Percentiles rank a stretch among this genome's conserved stretches.
Conservation (phyloP, 2,797 vertebrate species). For the Sebastes elongatus region DNA sequence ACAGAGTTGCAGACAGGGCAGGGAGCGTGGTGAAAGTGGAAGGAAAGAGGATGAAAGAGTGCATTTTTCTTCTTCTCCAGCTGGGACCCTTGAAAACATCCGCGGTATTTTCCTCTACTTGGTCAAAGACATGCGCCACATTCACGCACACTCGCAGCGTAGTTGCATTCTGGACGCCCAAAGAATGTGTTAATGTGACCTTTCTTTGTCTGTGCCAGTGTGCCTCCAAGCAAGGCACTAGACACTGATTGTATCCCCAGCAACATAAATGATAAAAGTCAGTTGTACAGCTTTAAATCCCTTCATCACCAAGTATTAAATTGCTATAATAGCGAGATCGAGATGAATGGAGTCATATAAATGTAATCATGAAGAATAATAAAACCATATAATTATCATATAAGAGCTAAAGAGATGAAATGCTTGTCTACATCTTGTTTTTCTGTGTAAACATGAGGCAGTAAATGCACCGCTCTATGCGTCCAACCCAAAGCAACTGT, state of each 20-base stretch:
- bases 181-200: constrained; percentile 60
- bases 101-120: constrained; percentile 66
- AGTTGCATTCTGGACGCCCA: constrained; percentile 22
- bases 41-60: constrained; percentile 66
- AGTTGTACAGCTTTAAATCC: background rate
- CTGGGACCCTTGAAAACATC: constrained; percentile 64
- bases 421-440: background rate
- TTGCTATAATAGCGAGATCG: background rate
- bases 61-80: constrained; percentile 68
- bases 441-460: background rate
- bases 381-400: background rate
- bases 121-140: constrained; percentile 30
- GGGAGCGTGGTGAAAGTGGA: constrained; percentile 52
- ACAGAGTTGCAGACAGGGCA: constrained; percentile 23
- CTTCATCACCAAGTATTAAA: background rate
- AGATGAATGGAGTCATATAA: background rate
- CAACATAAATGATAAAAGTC: background rate
- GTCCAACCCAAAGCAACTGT: background rate
- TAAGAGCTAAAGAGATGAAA: background rate
- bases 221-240: constrained; percentile 47
- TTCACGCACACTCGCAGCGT: constrained; percentile 18
- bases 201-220: constrained; percentile 15
- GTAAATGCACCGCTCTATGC: background rate
- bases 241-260: background rate
- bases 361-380: background rate